Evolutionary conservation across 2,113 vertebrate genomes (phyloP).

Genomic region (Lamprologus speciosus): DNA sequence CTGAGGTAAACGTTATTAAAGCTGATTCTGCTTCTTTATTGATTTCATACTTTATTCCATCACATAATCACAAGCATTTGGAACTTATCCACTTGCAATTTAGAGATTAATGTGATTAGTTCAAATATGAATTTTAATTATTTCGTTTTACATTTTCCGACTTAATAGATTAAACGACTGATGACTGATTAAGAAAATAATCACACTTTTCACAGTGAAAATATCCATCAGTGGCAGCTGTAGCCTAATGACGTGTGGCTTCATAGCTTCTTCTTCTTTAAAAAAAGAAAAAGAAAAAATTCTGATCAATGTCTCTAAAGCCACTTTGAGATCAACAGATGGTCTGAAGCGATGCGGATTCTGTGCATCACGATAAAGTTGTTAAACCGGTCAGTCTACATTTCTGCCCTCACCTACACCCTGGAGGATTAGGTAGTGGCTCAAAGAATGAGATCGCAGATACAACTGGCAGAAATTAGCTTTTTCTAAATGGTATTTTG

Average conservation of each 20-base stretch:
- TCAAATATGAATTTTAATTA: background rate
- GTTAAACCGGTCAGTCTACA: background rate
- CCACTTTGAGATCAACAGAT: background rate
- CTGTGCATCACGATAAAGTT: background rate
- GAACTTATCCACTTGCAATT: background rate
- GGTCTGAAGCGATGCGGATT: background rate
- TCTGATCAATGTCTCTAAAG: background rate
- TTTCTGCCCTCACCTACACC: background rate
- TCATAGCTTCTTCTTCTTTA: background rate
- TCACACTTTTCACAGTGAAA: background rate
- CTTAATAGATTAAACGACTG: background rate
- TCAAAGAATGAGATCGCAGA: background rate
- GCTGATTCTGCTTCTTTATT: background rate
- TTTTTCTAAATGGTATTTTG: background rate
- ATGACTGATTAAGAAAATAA: background rate
- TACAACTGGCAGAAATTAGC: background rate
- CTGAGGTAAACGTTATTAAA: background rate
- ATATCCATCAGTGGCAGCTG: background rate
- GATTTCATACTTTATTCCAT: background rate
- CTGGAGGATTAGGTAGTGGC: background rate
- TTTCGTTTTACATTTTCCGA: background rate
- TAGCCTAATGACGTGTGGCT: background rate
- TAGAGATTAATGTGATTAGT: background rate
- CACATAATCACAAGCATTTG: background rate
- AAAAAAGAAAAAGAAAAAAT: background rate